phyloP scores from a whole-genome alignment of 2,113 vertebrate species.

The Perognathus longimembris region DNA sequence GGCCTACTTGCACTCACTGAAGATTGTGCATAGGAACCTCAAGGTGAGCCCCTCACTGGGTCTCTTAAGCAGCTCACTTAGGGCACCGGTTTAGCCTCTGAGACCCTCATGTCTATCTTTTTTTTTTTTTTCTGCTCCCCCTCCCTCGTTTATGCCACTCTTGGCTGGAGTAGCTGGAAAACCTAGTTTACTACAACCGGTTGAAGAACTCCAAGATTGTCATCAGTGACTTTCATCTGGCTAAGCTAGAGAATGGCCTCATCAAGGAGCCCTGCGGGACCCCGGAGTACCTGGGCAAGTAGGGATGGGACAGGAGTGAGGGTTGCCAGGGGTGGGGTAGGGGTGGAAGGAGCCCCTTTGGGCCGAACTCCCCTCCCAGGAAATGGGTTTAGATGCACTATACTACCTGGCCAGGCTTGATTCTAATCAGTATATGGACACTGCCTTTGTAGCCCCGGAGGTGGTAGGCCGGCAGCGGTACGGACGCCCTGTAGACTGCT shows the following conservation, averaged over 20 bases:
- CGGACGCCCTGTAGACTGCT: slow-evolving; percentile 97
- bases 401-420: background rate
- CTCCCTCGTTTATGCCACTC: background rate
- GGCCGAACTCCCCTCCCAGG: background rate
- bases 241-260: slow-evolving; percentile 97
- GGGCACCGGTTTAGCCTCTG: accelerated
- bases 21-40: slow-evolving; percentile 98
- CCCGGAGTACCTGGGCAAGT: slow-evolving; percentile 97
- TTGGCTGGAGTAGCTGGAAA: slow-evolving; percentile 91
- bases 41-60: slow-evolving; percentile 88
- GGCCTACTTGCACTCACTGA: slow-evolving; percentile 97
- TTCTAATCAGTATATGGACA: slow-evolving; percentile 10
- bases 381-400: background rate
- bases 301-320: background rate
- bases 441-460: slow-evolving; percentile 92
- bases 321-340: slow-evolving; percentile 3
- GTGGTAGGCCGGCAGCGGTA: slow-evolving; percentile 98
- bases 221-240: slow-evolving; percentile 98
- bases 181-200: slow-evolving; percentile 97
- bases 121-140: slow-evolving; percentile 20
- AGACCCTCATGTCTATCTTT: background rate
- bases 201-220: slow-evolving; percentile 99
- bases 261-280: slow-evolving; percentile 99
- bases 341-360: background rate
- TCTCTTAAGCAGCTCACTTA: background rate